phyloP scores from a whole-genome alignment of 2,797 vertebrate species.

The Myotis planiceps region DNA sequence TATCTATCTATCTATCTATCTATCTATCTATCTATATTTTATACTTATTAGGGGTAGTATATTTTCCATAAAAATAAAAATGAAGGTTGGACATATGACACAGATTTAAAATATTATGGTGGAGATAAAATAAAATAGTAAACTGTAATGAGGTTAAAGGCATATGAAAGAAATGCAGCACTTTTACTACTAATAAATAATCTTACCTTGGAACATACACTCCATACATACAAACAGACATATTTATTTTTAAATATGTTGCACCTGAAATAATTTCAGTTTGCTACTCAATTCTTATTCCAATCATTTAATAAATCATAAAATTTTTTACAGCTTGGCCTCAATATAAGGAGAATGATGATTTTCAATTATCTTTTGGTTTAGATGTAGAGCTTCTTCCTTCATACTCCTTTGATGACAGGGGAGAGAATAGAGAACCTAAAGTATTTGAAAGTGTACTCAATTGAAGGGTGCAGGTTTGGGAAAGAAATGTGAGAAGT shows the following conservation, averaged over 20 bases:
- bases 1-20: background rate
- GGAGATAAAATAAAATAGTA: background rate
- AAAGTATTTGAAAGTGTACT: background rate
- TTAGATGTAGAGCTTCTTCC: background rate
- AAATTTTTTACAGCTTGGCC: background rate
- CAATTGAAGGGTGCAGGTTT: background rate
- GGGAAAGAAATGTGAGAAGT: background rate
- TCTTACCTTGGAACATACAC: background rate
- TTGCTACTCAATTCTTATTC: background rate
- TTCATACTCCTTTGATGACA: background rate
- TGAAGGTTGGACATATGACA: background rate
- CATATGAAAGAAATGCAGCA: background rate
- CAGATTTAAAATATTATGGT: background rate
- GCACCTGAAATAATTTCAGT: background rate
- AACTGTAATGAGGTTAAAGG: background rate
- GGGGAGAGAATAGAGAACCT: background rate
- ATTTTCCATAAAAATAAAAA: background rate
- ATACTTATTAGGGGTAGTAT: background rate
- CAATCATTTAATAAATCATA: background rate
- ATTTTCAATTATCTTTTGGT: background rate
- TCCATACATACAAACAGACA: background rate
- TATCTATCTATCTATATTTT: background rate
- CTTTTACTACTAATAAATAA: background rate
- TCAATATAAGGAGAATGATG: background rate
- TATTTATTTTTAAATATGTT: conserved; percentile 1